phyloP scores from a whole-genome alignment of 2,888 invertebrate genomes.

The Diogma glabrata region DNA sequence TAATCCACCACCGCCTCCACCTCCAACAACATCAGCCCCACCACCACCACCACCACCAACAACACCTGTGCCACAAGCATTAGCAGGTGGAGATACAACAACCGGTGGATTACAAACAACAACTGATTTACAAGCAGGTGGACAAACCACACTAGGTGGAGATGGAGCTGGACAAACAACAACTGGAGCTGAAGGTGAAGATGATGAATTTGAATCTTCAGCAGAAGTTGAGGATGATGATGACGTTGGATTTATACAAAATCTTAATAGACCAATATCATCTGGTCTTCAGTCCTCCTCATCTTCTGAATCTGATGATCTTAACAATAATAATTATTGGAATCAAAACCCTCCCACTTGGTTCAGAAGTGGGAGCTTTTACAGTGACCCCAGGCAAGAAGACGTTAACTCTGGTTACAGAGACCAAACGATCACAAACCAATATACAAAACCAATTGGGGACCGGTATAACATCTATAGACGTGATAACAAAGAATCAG shows the following conservation, averaged over 20 bases:
- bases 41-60: not conserved
- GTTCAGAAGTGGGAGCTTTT: constrained; percentile 5
- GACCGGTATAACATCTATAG: not conserved
- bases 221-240: constrained; percentile 6
- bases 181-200: constrained; percentile 7
- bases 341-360: constrained; percentile 5
- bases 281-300: constrained; percentile 1
- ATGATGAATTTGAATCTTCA: constrained; percentile 5
- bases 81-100: not conserved
- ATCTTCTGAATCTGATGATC: constrained; percentile 4
- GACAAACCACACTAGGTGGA: constrained; percentile 4
- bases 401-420: constrained; percentile 6
- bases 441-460: constrained; percentile 6
- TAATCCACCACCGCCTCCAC: not conserved
- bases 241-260: too few relatives aligned
- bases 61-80: not conserved
- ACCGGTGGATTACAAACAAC: not conserved
- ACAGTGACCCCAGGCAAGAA: constrained; percentile 6
- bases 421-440: constrained; percentile 1
- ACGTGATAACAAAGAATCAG: constrained; percentile 4
- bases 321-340: constrained; percentile 4
- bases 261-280: not conserved
- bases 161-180: constrained; percentile 3
- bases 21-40: not conserved
- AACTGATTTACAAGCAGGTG: not conserved